Percentiles rank a stretch among this genome's conserved stretches.
Conservation (phyloP, 1,140 invertebrate species). For the Alviniconcha marisindica region DNA sequence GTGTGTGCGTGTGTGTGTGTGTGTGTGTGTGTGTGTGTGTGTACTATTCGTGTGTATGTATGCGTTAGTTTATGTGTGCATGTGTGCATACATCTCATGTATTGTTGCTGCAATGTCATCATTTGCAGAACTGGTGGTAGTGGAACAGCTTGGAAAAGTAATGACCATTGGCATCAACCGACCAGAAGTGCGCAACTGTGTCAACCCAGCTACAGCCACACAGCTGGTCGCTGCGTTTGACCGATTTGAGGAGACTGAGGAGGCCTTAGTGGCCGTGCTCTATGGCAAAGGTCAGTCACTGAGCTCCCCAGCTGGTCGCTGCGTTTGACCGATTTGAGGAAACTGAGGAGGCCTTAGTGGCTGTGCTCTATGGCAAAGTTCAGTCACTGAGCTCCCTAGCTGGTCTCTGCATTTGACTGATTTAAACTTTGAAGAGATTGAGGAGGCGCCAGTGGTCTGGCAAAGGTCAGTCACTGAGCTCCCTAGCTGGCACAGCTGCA, state of each 20-base stretch:
- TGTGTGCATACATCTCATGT: too few relatives aligned
- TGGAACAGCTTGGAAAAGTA: conserved; percentile 51
- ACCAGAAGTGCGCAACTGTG: conserved; percentile 87
- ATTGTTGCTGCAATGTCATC: not conserved
- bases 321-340: conserved; percentile 89
- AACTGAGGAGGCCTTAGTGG: conserved; percentile 82
- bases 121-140: conserved; percentile 46
- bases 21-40: too few relatives aligned
- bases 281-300: conserved; percentile 83
- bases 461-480: conserved; percentile 78
- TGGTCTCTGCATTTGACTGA: conserved; percentile 84
- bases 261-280: conserved; percentile 84
- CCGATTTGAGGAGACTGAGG: conserved; percentile 86
- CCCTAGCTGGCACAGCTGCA: conserved; percentile 81
- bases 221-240: conserved; percentile 84
- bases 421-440: conserved; percentile 91
- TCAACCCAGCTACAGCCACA: conserved; percentile 83
- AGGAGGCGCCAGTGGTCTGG: conserved; percentile 84
- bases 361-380: conserved; percentile 88
- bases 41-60: too few relatives aligned
- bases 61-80: too few relatives aligned
- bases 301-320: conserved; percentile 81
- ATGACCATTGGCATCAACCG: conserved; percentile 89
- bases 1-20: too few relatives aligned
- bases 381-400: conserved; percentile 78